Evolutionary conservation across 2,888 invertebrate genomes (phyloP).

Genomic region (Erannis defoliaria): DNA sequence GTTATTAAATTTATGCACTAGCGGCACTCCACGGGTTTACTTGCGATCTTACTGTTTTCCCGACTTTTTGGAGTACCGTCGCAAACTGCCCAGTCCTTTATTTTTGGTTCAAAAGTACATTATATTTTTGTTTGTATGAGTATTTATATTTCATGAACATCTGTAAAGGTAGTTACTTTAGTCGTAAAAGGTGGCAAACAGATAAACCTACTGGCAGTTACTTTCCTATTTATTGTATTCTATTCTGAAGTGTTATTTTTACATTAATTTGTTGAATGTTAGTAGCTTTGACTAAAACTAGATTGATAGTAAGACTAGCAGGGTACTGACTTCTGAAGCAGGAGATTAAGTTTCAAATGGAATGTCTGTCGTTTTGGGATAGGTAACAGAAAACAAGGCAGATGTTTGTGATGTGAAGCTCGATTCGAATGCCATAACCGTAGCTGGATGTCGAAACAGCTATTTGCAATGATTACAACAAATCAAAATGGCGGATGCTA

Average conservation of each 20-base stretch:
- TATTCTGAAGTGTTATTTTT: not conserved
- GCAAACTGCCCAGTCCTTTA: not conserved
- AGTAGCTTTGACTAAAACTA: not conserved
- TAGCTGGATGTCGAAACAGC: slow-evolving; percentile 31
- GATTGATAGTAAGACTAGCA: not conserved
- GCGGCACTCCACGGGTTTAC: not conserved
- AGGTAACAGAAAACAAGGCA: slow-evolving; percentile 23
- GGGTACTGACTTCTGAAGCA: not conserved
- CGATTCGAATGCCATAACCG: slow-evolving; percentile 17
- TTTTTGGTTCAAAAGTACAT: not conserved
- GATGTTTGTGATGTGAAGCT: slow-evolving; percentile 21
- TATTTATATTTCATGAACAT: not conserved
- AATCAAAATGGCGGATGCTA: slow-evolving; percentile 63
- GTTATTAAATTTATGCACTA: not conserved
- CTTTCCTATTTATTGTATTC: not conserved
- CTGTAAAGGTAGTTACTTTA: not conserved
- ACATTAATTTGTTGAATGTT: not conserved
- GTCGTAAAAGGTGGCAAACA: not conserved
- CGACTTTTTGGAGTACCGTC: not conserved
- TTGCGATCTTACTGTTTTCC: not conserved
- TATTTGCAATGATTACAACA: slow-evolving; percentile 45
- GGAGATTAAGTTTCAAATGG: slow-evolving; percentile 7
- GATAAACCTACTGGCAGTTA: not conserved
- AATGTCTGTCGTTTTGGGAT: slow-evolving; percentile 13
- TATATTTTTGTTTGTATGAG: not conserved